phyloP scores from a whole-genome alignment of 1,140 invertebrate species.

The Daktulosphaira vitifoliae region DNA sequence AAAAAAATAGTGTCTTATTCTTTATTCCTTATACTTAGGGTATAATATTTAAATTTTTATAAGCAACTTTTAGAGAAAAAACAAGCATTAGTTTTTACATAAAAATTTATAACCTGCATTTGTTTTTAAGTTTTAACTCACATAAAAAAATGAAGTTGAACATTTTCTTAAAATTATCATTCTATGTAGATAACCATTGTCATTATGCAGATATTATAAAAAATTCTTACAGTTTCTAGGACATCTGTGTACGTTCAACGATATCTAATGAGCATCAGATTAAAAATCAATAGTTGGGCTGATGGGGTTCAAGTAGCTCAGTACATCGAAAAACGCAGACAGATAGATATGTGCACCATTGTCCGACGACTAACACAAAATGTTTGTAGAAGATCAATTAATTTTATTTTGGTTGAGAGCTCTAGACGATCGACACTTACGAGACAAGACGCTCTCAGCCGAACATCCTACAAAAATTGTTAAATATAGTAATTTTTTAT shows the following conservation, averaged over 20 bases:
- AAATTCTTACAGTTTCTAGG: conserved; percentile 18
- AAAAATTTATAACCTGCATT: conserved; percentile 20
- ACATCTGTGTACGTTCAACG: conserved; percentile 28
- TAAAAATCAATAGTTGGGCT: conserved; percentile 18
- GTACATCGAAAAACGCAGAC: conserved; percentile 17
- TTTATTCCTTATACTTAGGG: no score
- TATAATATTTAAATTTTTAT: no score
- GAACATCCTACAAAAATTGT: conserved; percentile 51
- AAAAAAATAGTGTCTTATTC: no score
- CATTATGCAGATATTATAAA: conserved; percentile 28
- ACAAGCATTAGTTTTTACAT: no score
- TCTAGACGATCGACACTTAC: conserved; percentile 43
- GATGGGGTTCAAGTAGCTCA: conserved; percentile 29
- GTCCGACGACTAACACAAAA: conserved; percentile 21
- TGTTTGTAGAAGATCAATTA: conserved; percentile 33
- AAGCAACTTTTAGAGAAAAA: no score
- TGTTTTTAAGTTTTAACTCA: conserved; percentile 14
- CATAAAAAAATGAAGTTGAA: conserved; percentile 29
- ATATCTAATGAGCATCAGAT: conserved; percentile 32
- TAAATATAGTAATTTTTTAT: conserved; percentile 45
- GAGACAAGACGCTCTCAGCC: conserved; percentile 41
- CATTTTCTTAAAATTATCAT: conserved; percentile 31
- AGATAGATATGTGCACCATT: conserved; percentile 11
- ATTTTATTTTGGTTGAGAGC: conserved; percentile 35
- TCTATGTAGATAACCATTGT: conserved; percentile 22